Conservation (phyloP, 2,797 vertebrate genomes). For the Pterois miles region DNA sequence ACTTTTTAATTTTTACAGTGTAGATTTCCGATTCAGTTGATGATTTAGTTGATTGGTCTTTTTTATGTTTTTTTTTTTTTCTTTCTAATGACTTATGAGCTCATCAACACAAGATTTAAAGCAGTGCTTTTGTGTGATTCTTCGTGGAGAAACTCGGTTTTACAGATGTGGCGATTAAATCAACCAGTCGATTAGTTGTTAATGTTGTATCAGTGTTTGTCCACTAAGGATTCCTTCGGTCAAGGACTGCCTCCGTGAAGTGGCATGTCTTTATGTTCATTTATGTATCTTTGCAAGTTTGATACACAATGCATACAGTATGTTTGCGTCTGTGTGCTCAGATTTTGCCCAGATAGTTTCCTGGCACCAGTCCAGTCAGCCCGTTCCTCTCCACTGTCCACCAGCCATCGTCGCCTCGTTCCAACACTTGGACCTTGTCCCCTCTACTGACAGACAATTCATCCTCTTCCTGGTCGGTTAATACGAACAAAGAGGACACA, state of each 20-base stretch:
- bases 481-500: background rate
- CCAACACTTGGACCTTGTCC: slow-evolving; percentile 85
- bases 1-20: too few species aligned
- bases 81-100: too few species aligned
- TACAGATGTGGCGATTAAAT: background rate
- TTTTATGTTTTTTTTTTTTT: too few species aligned
- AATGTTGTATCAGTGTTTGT: background rate
- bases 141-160: background rate
- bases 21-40: background rate
- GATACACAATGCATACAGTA: background rate
- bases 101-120: too few species aligned
- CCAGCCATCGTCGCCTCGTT: slow-evolving; percentile 90
- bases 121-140: background rate
- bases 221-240: background rate
- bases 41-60: too few species aligned
- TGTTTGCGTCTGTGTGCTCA: slow-evolving; percentile 23
- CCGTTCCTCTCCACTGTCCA: slow-evolving; percentile 88
- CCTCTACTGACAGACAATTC: slow-evolving; percentile 89
- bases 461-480: slow-evolving; percentile 83
- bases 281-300: background rate
- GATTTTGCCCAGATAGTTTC: slow-evolving; percentile 88
- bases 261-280: background rate
- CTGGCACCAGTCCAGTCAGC: slow-evolving; percentile 88
- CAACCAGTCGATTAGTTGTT: background rate
- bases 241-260: background rate